Percentiles rank a stretch among this genome's conserved stretches.
Conservation (phyloP, 1,140 invertebrate species). For the Drosophila santomea region DNA sequence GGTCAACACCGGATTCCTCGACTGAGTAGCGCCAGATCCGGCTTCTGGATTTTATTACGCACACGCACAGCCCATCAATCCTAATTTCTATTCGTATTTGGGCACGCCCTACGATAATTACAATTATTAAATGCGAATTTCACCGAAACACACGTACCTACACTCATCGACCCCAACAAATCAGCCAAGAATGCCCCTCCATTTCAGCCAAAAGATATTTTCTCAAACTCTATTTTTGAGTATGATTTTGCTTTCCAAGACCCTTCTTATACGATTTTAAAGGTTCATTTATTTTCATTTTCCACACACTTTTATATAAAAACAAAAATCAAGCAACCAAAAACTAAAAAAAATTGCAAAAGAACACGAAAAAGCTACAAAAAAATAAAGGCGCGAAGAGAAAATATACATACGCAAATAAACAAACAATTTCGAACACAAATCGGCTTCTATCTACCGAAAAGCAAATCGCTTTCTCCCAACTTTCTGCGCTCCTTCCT, state of each 20-base stretch:
- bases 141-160: constrained; percentile 21
- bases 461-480: constrained; percentile 40
- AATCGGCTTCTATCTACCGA: constrained; percentile 39
- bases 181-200: constrained; percentile 10
- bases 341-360: constrained; percentile 64
- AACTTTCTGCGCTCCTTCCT: constrained; percentile 59
- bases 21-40: constrained; percentile 91
- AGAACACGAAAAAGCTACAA: constrained; percentile 38
- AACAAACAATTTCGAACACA: constrained; percentile 20
- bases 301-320: constrained; percentile 52
- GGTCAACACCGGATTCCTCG: constrained; percentile 97
- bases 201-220: constrained; percentile 46
- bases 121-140: constrained; percentile 69
- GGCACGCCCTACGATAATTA: constrained; percentile 80
- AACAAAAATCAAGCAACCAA: constrained; percentile 50
- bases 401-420: constrained; percentile 20
- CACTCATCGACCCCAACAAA: constrained; percentile 27
- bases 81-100: constrained; percentile 88
- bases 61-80: constrained; percentile 87
- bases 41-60: constrained; percentile 88
- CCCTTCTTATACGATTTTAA: constrained; percentile 3
- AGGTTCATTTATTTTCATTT: constrained; percentile 19
- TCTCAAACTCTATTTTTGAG: constrained; percentile 55
- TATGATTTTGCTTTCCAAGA: constrained; percentile 28
- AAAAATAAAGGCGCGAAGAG: constrained; percentile 39